These are phyloP conservation scores for Oncorhynchus keta DNA, from an alignment of 2,113 vertebrate genomes.

Conservation along the genomic window DNA sequence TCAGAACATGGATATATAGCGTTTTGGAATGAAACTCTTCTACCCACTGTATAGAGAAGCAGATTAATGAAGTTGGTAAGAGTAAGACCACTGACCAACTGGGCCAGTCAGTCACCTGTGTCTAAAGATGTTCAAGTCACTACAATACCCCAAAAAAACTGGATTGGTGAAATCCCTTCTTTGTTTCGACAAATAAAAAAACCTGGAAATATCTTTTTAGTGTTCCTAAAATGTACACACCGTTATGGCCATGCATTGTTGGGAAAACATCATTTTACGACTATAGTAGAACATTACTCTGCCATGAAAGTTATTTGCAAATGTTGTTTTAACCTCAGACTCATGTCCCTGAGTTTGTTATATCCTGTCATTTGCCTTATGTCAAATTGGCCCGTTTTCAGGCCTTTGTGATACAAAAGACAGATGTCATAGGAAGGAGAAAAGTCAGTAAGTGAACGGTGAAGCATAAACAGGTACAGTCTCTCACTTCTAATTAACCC, in stretches of 20 bases:
- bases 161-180: neutral
- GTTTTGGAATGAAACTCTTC: too few relatives aligned
- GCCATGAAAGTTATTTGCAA: constrained; percentile 17
- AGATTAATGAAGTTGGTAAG: neutral
- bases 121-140: neutral
- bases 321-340: constrained; percentile 22
- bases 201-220: neutral
- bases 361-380: constrained; percentile 7
- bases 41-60: neutral
- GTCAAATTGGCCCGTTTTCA: constrained; percentile 21
- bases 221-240: constrained; percentile 1
- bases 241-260: constrained; percentile 2
- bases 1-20: too few relatives aligned
- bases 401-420: constrained; percentile 16
- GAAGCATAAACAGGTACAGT: constrained; percentile 23
- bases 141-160: neutral
- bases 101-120: too few relatives aligned
- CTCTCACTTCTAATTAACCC: constrained; percentile 49
- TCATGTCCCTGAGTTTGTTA: constrained; percentile 4
- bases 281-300: neutral
- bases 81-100: neutral
- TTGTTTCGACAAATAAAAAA: neutral
- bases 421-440: constrained; percentile 33
- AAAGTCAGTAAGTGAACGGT: constrained; percentile 29
- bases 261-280: constrained; percentile 14